A percentile compares a stretch with the other conserved stretches of the same genome.
These are phyloP conservation scores for Telmatochromis bifrenatus DNA, from an alignment of 2,113 vertebrate genomes.

Conservation along the genomic window DNA sequence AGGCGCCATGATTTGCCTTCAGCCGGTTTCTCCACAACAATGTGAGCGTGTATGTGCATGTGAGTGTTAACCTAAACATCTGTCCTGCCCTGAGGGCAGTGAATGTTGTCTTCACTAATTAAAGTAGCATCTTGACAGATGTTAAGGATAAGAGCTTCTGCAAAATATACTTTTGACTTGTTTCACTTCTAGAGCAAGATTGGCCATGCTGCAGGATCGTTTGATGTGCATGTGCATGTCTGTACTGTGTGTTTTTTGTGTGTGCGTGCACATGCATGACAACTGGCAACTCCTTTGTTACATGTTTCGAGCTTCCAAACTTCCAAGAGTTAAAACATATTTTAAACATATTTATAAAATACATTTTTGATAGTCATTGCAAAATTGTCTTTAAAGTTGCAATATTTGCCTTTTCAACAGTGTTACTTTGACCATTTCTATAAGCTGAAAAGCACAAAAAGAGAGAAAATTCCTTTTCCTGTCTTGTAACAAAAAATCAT, in stretches of 20 bases:
- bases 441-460: neutral
- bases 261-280: neutral
- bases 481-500: neutral
- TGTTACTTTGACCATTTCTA: neutral
- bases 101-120: constrained; percentile 44
- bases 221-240: neutral
- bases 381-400: neutral
- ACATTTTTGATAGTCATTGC: neutral
- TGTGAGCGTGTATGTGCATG: neutral
- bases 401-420: neutral
- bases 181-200: neutral
- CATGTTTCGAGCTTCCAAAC: neutral
- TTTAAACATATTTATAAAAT: neutral
- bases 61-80: neutral
- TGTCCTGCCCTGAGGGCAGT: neutral
- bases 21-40: neutral
- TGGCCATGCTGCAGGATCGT: neutral
- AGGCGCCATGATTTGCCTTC: neutral
- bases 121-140: constrained; percentile 37
- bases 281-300: neutral
- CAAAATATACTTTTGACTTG: constrained; percentile 12
- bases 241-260: neutral
- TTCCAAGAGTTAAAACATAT: neutral
- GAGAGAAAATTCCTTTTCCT: neutral
- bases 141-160: constrained; percentile 2